phyloP scores from a whole-genome alignment of 2,888 invertebrate genomes.

The Venusia cambrica region DNA sequence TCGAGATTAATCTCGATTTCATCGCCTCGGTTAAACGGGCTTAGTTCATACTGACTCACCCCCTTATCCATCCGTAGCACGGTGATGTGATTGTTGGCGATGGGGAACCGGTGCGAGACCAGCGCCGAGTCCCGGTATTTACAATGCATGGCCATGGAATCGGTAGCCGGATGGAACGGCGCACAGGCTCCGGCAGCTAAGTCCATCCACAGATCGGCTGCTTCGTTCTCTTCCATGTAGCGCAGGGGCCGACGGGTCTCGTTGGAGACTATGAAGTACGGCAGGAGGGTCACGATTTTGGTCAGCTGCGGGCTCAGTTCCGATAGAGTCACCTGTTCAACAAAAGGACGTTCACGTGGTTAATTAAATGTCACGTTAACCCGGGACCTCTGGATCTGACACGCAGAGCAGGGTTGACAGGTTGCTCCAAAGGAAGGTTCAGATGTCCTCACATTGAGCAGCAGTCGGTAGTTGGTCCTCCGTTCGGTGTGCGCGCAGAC shows the following conservation, averaged over 20 bases:
- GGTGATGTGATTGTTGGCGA: conserved; percentile 85
- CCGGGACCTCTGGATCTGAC: no score
- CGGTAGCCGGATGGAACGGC: conserved; percentile 91
- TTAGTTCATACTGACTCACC: no score
- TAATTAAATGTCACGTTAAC: no score
- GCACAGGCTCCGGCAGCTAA: conserved; percentile 85
- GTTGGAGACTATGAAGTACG: conserved; percentile 89
- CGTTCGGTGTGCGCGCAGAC: conserved; percentile 87
- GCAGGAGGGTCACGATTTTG: conserved; percentile 88
- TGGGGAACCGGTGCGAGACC: conserved; percentile 88
- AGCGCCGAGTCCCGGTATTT: conserved; percentile 88
- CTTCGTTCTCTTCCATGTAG: conserved; percentile 93
- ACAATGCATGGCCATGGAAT: conserved; percentile 89
- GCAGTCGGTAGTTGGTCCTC: conserved; percentile 86
- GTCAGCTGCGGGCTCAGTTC: conserved; percentile 87
- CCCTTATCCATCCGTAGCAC: conserved; percentile 92
- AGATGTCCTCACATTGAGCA: conserved; percentile 77
- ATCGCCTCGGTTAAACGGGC: no score
- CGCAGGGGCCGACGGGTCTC: conserved; percentile 82
- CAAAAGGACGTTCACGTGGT: no score
- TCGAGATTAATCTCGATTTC: no score
- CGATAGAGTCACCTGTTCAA: conserved; percentile 84
- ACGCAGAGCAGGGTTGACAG: no score
- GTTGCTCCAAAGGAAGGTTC: no score
- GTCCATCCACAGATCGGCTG: conserved; percentile 91